Percentiles rank a stretch among this genome's conserved stretches.
Conservation (phyloP, 2,113 vertebrate species). For the Macaca mulatta region DNA sequence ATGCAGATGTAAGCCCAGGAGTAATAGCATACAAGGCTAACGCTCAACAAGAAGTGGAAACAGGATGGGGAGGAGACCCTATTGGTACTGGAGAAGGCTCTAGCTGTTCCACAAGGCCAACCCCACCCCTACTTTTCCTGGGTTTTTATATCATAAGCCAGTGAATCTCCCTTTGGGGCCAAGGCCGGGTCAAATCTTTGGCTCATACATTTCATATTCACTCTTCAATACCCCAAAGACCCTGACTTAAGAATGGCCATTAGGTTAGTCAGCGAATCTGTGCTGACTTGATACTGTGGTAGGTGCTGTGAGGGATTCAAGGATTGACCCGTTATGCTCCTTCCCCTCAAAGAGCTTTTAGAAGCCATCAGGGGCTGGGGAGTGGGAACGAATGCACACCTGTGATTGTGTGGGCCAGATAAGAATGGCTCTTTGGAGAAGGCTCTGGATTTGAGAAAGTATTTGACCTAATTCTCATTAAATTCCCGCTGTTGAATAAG, state of each 20-base stretch:
- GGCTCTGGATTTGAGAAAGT: not conserved
- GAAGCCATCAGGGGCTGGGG: not conserved
- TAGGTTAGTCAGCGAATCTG: not conserved
- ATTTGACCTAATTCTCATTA: not conserved
- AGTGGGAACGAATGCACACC: not conserved
- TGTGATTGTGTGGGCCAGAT: not conserved
- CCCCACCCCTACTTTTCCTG: not conserved
- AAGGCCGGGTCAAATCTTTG: not conserved
- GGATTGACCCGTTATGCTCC: not conserved
- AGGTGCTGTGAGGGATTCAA: not conserved
- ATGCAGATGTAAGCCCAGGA: not conserved
- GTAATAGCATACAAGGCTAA: not conserved
- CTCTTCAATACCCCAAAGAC: not conserved
- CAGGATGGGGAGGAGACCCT: not conserved
- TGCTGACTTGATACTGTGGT: not conserved
- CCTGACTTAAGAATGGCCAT: not conserved
- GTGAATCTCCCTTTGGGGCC: not conserved
- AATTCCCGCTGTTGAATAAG: not conserved
- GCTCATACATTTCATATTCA: not conserved
- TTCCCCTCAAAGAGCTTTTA: not conserved
- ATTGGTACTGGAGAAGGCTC: not conserved
- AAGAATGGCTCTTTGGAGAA: not conserved
- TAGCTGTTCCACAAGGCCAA: not conserved
- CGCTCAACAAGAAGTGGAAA: not conserved
- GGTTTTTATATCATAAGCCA: not conserved